phyloP scores from a whole-genome alignment of 1,140 invertebrate genomes.

The Rhopalosiphum padi region DNA sequence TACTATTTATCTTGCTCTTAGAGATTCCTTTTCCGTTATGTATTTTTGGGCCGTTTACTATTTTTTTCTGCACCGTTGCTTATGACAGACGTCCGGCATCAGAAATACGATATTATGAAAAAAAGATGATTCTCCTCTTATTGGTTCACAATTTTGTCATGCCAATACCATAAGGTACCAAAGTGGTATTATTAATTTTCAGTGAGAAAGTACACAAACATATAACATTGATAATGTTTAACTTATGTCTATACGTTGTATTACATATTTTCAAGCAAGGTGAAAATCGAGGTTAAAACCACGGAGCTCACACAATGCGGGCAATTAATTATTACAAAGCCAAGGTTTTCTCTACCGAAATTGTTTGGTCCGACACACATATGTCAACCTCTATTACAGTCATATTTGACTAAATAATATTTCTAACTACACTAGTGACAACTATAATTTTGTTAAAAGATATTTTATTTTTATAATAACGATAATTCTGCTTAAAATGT shows the following conservation, averaged over 20 bases:
- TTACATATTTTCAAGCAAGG: constrained; percentile 22
- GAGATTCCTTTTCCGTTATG: constrained; percentile 38
- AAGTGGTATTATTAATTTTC: neutral
- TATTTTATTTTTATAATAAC: neutral
- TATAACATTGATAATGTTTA: neutral
- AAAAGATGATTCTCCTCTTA: neutral
- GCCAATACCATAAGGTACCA: neutral
- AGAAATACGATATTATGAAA: constrained; percentile 5
- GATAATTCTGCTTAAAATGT: too few relatives aligned
- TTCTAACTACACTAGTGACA: neutral
- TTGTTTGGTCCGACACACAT: constrained; percentile 24
- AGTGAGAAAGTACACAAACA: neutral
- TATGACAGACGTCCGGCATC: constrained; percentile 47
- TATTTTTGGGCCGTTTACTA: constrained; percentile 51
- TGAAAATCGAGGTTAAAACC: constrained; percentile 50
- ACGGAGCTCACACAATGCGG: constrained; percentile 36
- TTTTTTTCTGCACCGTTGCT: constrained; percentile 53
- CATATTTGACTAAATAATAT: neutral
- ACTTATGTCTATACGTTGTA: neutral
- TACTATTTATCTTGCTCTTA: constrained; percentile 53
- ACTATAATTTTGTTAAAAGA: neutral
- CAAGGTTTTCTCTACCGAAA: constrained; percentile 46
- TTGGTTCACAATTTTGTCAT: neutral
- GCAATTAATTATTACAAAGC: constrained; percentile 55
- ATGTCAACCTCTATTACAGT: neutral